Evolutionary conservation across 1,140 invertebrate species (phyloP).

Genomic region (Drosophila prosaltans): DNA sequence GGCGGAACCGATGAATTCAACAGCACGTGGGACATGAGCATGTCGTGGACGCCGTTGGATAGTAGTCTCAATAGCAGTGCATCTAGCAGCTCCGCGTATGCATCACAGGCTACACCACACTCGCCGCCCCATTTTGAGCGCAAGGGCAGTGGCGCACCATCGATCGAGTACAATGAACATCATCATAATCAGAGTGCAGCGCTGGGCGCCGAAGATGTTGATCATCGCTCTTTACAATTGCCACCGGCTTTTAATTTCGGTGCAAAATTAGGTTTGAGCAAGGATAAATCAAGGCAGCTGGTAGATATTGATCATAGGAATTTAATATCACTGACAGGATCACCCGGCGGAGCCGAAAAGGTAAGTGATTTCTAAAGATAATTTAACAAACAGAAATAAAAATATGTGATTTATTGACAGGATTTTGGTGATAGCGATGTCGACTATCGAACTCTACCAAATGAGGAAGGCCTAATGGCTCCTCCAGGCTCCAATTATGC

Average conservation of each 20-base stretch:
- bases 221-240: conserved; percentile 84
- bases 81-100: conserved; percentile 63
- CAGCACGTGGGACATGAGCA: conserved; percentile 78
- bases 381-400: too few relatives aligned
- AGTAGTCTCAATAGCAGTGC: conserved; percentile 66
- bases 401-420: conserved; percentile 25
- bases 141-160: conserved; percentile 83
- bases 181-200: conserved; percentile 61
- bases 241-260: conserved; percentile 68
- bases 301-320: conserved; percentile 91
- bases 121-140: conserved; percentile 88
- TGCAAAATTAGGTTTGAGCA: conserved; percentile 66
- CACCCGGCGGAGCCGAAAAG: conserved; percentile 85
- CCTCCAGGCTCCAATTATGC: conserved; percentile 53
- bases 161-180: conserved; percentile 84
- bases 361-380: conserved; percentile 12
- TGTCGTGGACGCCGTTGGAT: conserved; percentile 76
- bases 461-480: conserved; percentile 62
- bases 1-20: conserved; percentile 62
- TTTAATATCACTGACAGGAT: conserved; percentile 91
- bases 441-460: conserved; percentile 62
- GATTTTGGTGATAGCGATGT: conserved; percentile 64
- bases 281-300: conserved; percentile 79
- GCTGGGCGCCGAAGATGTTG: conserved; percentile 85
- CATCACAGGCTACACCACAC: conserved; percentile 84